These are phyloP conservation scores for Aquatica leii DNA, from an alignment of 2,888 invertebrate genomes.

Conservation along the genomic window DNA sequence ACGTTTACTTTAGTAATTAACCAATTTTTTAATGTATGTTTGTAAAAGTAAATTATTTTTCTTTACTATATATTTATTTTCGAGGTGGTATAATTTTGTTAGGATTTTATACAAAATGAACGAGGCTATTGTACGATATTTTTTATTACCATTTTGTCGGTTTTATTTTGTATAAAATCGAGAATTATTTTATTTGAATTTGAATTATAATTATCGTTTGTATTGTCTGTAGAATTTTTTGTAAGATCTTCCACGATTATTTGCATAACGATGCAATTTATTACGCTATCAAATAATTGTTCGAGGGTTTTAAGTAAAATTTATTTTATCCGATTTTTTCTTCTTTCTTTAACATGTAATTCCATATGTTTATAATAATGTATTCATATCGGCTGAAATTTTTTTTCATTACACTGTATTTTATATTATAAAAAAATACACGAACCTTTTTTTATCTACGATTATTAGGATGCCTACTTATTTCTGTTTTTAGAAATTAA, in stretches of 20 bases:
- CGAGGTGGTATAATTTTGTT: slow-evolving; percentile 35
- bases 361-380: slow-evolving; percentile 19
- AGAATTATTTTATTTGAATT: slow-evolving; percentile 30
- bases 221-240: not conserved
- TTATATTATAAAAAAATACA: slow-evolving; percentile 33
- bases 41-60: slow-evolving; percentile 44
- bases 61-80: slow-evolving; percentile 41
- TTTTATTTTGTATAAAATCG: slow-evolving; percentile 44
- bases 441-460: slow-evolving; percentile 20
- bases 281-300: not conserved
- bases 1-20: slow-evolving; percentile 41
- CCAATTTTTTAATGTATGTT: slow-evolving; percentile 40
- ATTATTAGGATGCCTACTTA: slow-evolving; percentile 20
- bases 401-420: slow-evolving; percentile 32
- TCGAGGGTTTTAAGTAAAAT: slow-evolving; percentile 15
- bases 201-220: slow-evolving; percentile 15
- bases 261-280: not conserved
- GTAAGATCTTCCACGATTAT: slow-evolving; percentile 14
- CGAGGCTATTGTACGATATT: slow-evolving; percentile 37
- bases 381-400: slow-evolving; percentile 24
- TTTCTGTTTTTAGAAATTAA: slow-evolving; percentile 11
- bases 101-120: slow-evolving; percentile 43
- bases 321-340: slow-evolving; percentile 24
- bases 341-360: slow-evolving; percentile 12
- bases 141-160: slow-evolving; percentile 39